These are phyloP conservation scores for Apotomis capreana DNA, from an alignment of 2,888 invertebrate species.

Conservation along the genomic window DNA sequence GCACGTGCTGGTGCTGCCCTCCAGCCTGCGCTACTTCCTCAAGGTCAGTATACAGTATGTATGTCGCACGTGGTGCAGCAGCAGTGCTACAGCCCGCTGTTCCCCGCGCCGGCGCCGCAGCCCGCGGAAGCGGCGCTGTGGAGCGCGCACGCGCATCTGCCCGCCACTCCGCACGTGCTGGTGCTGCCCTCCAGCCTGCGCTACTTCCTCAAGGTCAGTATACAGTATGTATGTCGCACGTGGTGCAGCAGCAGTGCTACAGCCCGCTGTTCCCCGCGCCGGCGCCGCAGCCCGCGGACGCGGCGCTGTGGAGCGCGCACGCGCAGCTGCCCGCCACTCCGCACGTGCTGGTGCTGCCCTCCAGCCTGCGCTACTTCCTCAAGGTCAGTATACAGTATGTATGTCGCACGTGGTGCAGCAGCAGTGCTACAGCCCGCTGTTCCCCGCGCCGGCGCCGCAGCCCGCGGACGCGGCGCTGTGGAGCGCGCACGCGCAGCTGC, in stretches of 20 bases:
- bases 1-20: slow-evolving; percentile 92
- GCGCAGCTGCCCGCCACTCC: slow-evolving; percentile 89
- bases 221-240: too few relatives aligned
- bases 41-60: slow-evolving; percentile 92
- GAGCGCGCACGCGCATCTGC: slow-evolving; percentile 87
- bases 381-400: slow-evolving; percentile 92
- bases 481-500: slow-evolving; percentile 87
- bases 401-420: too few relatives aligned
- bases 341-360: slow-evolving; percentile 92
- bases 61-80: too few relatives aligned
- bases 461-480: slow-evolving; percentile 89
- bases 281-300: slow-evolving; percentile 87
- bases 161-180: slow-evolving; percentile 90
- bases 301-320: slow-evolving; percentile 87
- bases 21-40: slow-evolving; percentile 91
- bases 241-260: slow-evolving; percentile 90
- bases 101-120: slow-evolving; percentile 87
- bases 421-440: slow-evolving; percentile 91
- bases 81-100: slow-evolving; percentile 91
- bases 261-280: slow-evolving; percentile 92
- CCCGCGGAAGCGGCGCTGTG: slow-evolving; percentile 89
- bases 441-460: slow-evolving; percentile 87
- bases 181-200: slow-evolving; percentile 93
- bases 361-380: slow-evolving; percentile 91
- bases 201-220: slow-evolving; percentile 92